Base-by-base conservation (phyloP, 2,113 vertebrate species). In the Zootoca vivipara region DNA sequence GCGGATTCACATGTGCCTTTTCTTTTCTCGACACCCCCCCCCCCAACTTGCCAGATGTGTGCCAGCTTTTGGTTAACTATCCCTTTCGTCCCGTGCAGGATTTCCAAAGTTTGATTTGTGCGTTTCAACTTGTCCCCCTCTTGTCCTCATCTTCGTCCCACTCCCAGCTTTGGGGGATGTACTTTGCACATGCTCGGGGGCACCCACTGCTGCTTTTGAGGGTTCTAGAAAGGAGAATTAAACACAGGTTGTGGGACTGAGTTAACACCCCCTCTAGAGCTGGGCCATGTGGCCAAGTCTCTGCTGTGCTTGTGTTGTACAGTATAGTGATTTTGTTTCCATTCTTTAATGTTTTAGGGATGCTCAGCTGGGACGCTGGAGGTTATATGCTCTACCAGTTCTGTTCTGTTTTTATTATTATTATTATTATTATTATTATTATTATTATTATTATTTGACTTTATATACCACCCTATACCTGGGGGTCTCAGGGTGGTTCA, bases 321-420 rank as follows among this genome's bases (percentile, higher is more conserved):
- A 79, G 8, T 2, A n/a, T 85, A 79, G 8, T 2, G 79, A 10
- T 91, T 90, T 85, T 38, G 72, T 3, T 86, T 82, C 40, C 5
- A 72, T 6, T 28, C 24, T 62, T 42, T n/a, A 73, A 87, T 62
- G 82, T 93, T 89, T 81, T 56, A 0, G 90, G 56, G 28, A 58
- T 86, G 84, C 7, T 67, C 26, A 62, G 52, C 7, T n/a, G 12
- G 28, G 75, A 67, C 78, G 42, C 80, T 7, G 0, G 16, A 87
- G 35, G 26, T 42, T 0, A 77, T 42, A 38, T 35, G 16, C 35
- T n/a, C 78, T 85, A 16, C 85, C 62, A 18, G 65, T 40, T 72
- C 0, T 35, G 65, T 52, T 67, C n/a, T 9, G 33, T 78, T 79
- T 42, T 2, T 38, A n/a, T n/a, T n/a, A n/a, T 38, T 38, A 38